Base-by-base conservation (phyloP, 2,797 vertebrate genomes). In the Nannoperca australis region DNA sequence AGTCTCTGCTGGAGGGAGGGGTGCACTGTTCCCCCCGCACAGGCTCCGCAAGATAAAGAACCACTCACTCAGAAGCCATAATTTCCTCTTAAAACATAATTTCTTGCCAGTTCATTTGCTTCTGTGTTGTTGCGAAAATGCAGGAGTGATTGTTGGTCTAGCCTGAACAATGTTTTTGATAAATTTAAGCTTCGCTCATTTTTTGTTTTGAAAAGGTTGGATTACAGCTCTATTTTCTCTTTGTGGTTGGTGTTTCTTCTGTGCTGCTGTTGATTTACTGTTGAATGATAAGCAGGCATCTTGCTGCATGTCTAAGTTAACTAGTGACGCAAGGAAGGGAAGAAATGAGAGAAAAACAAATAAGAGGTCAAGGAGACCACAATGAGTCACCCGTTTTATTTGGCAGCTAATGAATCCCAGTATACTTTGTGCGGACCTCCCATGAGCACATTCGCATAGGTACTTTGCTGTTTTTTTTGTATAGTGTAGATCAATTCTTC, bases 321-420 rank as follows among this genome's bases (percentile, higher is more conserved):
- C 76, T 78, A 54, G 79, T 85, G 89, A 93, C 30, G 77, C 69
- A 76, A 89, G 69, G 76, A 74, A 78, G 85, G 82, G 83, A 91
- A 93, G 92, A 94, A 92, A 94, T 86, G 79, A 92, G 90, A 91
- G 84, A 83, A 88, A 93, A 93, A 95, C 84, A 90, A 94, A 93
- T 88, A 89, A 91, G 90, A 92, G 92, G 93, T 95, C 94, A 92
- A 49, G 17, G 80, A 88, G 88, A 93, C 89, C 81, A 85, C 88
- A 83, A 77, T 93, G 92, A 95, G 87, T 94, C 94, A 92, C 92
- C 82, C 59, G 63, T 85, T 89, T 89, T 88, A 86, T 38, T 38
- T 32, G 81, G 82, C 86, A 91, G 86, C 86, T 93, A 95, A 95
- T 94, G 93, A 94, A 92, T 92, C 90, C 89, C 86, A 91, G 79